These are phyloP conservation scores for Peromyscus leucopus DNA, from an alignment of 2,113 vertebrate genomes.

Conservation along the genomic window DNA sequence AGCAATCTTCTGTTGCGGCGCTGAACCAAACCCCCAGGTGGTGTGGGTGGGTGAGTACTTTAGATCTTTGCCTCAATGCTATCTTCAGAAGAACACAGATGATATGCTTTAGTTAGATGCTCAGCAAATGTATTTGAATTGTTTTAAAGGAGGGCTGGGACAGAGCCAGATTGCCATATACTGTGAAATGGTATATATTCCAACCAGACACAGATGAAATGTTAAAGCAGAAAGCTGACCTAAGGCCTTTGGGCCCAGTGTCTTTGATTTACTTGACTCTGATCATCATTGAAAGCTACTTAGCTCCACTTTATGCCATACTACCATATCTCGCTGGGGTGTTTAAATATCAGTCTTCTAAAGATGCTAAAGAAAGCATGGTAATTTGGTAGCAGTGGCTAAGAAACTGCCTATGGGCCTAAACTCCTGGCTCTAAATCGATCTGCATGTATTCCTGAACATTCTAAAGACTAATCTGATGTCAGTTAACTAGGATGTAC, in stretches of 20 bases:
- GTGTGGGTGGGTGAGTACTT: slow-evolving; percentile 79
- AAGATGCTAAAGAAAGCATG: slow-evolving; percentile 50
- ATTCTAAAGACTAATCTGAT: slow-evolving; percentile 54
- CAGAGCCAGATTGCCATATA: slow-evolving; percentile 24
- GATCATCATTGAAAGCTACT: slow-evolving; percentile 66
- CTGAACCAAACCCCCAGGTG: slow-evolving; percentile 62
- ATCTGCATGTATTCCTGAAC: slow-evolving; percentile 65
- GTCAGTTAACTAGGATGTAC: slow-evolving; percentile 51
- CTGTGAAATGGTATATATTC: slow-evolving; percentile 54
- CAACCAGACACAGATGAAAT: slow-evolving; percentile 55
- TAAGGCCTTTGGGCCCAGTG: slow-evolving; percentile 34
- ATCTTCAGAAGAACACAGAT: slow-evolving; percentile 61
- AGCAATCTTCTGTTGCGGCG: slow-evolving; percentile 17
- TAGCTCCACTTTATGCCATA: slow-evolving; percentile 39
- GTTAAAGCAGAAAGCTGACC: slow-evolving; percentile 55
- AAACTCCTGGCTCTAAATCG: slow-evolving; percentile 49
- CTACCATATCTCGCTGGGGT: slow-evolving; percentile 30
- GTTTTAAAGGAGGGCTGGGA: slow-evolving; percentile 65
- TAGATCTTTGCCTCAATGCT: slow-evolving; percentile 66
- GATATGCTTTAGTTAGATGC: slow-evolving; percentile 63
- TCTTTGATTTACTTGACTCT: slow-evolving; percentile 72
- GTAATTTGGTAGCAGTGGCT: slow-evolving; percentile 56
- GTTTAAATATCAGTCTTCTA: slow-evolving; percentile 56
- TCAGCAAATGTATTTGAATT: slow-evolving; percentile 68
- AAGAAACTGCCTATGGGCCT: slow-evolving; percentile 62